Conservation (phyloP, 2,888 invertebrate genomes). For the Drosophila maculinotata region DNA sequence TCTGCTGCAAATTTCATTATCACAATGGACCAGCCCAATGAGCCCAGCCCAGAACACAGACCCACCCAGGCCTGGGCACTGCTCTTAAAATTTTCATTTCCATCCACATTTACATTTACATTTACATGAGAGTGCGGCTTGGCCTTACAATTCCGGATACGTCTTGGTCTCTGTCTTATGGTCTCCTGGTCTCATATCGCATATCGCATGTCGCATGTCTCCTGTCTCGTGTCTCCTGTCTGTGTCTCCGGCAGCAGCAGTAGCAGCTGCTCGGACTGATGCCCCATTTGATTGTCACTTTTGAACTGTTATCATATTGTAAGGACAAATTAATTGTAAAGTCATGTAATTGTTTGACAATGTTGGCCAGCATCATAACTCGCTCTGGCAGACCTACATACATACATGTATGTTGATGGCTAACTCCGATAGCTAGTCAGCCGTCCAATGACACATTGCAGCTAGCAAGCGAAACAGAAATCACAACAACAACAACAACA, state of each 20-base stretch:
- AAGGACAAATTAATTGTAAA: conserved; percentile 74
- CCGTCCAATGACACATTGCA: conserved; percentile 11
- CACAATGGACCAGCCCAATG: too few species aligned
- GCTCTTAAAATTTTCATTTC: conserved; percentile 46
- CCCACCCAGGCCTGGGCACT: too few species aligned
- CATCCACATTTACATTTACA: conserved; percentile 36
- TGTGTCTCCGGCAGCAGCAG: neutral
- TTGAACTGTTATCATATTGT: conserved; percentile 57
- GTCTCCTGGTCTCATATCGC: neutral
- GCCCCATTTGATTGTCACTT: conserved; percentile 47
- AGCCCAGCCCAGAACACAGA: too few species aligned
- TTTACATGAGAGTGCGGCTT: too few species aligned
- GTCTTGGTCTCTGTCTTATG: conserved; percentile 7
- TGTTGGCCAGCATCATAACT: conserved; percentile 43
- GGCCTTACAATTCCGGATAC: conserved; percentile 15
- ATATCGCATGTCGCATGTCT: too few species aligned
- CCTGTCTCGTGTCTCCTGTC: neutral
- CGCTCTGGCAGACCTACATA: neutral
- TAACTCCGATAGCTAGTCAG: conserved; percentile 1
- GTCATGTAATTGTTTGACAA: conserved; percentile 75
- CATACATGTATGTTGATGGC: too few species aligned
- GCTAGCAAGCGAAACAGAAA: conserved; percentile 5
- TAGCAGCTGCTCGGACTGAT: conserved; percentile 11
- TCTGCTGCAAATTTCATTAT: conserved; percentile 49
- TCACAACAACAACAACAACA: neutral